Conservation (phyloP, 2,888 invertebrate species). For the Calameuta pallipes region DNA sequence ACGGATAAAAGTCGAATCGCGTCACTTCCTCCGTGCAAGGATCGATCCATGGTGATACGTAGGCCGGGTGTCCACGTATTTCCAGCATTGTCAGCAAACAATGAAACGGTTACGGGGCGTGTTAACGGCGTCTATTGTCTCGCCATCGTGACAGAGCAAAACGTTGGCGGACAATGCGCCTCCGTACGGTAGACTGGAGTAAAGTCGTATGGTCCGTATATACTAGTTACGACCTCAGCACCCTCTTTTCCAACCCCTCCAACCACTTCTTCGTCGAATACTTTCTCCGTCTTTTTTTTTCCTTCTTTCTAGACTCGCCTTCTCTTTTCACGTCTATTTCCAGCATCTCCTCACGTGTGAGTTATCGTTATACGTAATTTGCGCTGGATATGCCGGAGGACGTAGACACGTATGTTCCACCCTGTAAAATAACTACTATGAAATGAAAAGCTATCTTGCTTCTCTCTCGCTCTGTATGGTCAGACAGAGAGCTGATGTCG, state of each 20-base stretch:
- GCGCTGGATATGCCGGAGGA: neutral
- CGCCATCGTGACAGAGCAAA: slow-evolving; percentile 42
- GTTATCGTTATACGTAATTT: neutral
- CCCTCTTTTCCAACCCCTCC: neutral
- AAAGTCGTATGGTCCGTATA: slow-evolving; percentile 34
- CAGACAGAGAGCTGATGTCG: neutral
- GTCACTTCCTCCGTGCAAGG: slow-evolving; percentile 13
- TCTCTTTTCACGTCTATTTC: neutral
- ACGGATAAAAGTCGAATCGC: slow-evolving; percentile 8
- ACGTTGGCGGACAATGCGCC: slow-evolving; percentile 48
- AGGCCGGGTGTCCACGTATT: slow-evolving; percentile 36
- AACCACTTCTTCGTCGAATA: neutral
- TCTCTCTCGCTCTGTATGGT: neutral
- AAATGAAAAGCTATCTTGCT: neutral
- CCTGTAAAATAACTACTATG: neutral
- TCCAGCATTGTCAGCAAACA: slow-evolving; percentile 57
- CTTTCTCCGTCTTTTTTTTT: neutral
- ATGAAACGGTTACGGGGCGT: slow-evolving; percentile 57
- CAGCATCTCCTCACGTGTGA: neutral
- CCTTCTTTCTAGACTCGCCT: neutral
- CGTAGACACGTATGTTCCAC: neutral
- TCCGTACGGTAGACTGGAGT: slow-evolving; percentile 36
- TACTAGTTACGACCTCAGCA: neutral
- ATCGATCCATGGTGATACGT: slow-evolving; percentile 31
- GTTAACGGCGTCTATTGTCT: slow-evolving; percentile 58